Base-by-base conservation (phyloP, 2,797 vertebrate species). In the Gobionotothen gibberifrons region DNA sequence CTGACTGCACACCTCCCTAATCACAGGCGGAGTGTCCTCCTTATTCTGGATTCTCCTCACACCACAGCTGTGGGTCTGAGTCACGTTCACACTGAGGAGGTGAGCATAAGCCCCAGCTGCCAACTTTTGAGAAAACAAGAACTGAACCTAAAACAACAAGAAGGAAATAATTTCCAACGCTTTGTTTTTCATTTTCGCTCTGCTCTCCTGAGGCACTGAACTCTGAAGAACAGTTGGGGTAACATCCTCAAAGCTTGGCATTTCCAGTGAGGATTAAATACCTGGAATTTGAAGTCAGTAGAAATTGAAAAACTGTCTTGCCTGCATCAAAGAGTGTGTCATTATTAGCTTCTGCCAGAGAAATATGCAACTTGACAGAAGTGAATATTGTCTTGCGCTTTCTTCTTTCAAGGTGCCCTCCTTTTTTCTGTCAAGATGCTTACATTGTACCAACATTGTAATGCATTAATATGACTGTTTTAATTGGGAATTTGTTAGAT, bases 221-320 rank as follows among this genome's bases (percentile, higher is more conserved):
- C 79, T 82, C 82, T 69, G 71, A 89, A 89, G 82, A 91, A 79
- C 73, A 72, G 87, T 85, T 85, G 71, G 84, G 87, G 87, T 89
- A 89, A 87, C 88, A 89, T 87, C 86, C 88, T 91, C 85, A 83
- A 90, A 92, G 87, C 85, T 80, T 82, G 82, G 86, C 84, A 90
- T 93, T 91, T 91, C 90, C 91, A 87, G 74, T 61, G 86, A 90
- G 90, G 88, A 89, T 90, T 91, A 88, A 90, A 91, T 87, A 90
- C 85, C 85, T 90, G 80, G 79, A 87, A 89, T 92, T 83, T 86
- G 82, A 93, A 91, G 86, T 87, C 75, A 21, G 82, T 62, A 52
- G 85, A 84, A 92, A 92, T 92, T 92, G 89, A 92, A 91, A 93
- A 88, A 83, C 62, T 80, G 85, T 86, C 88, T 90, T 58, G 52